Conservation (phyloP, 1,140 invertebrate genomes). For the Aphis craccivora region DNA sequence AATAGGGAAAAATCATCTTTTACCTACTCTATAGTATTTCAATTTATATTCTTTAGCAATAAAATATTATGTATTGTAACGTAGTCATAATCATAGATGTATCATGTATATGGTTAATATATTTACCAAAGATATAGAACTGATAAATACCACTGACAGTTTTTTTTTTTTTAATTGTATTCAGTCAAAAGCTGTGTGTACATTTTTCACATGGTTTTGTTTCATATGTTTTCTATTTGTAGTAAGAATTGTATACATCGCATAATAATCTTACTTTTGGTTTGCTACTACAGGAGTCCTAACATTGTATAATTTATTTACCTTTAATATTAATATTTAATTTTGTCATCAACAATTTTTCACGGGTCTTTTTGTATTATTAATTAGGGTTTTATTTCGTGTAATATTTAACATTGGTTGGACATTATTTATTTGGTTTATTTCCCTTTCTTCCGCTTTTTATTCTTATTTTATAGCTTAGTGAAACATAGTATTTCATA, state of each 20-base stretch:
- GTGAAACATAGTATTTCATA: slow-evolving; percentile 48
- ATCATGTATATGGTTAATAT: slow-evolving; percentile 42
- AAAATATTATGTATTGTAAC: slow-evolving; percentile 34
- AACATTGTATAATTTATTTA: slow-evolving; percentile 6
- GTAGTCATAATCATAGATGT: slow-evolving; percentile 38
- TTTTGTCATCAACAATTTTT: slow-evolving; percentile 40
- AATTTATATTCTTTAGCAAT: slow-evolving; percentile 40
- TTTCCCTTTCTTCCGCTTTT: slow-evolving; percentile 31
- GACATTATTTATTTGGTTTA: slow-evolving; percentile 33
- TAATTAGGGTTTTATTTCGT: slow-evolving; percentile 48
- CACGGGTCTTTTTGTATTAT: slow-evolving; percentile 49
- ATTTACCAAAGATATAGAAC: slow-evolving; percentile 48
- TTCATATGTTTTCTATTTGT: neutral
- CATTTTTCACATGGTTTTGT: neutral
- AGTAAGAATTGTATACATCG: neutral
- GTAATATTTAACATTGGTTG: slow-evolving; percentile 27
- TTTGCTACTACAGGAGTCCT: slow-evolving; percentile 12
- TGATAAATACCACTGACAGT: slow-evolving; percentile 14
- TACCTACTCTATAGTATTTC: slow-evolving; percentile 28
- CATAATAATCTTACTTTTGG: neutral
- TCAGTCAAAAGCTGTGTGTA: neutral
- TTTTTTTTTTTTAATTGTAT: neutral
- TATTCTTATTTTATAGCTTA: slow-evolving; percentile 17
- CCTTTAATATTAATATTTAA: slow-evolving; percentile 10
- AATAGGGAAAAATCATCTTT: neutral